Evolutionary conservation across 2,113 vertebrate species (phyloP).

Genomic region (Puffinus mauretanicus): DNA sequence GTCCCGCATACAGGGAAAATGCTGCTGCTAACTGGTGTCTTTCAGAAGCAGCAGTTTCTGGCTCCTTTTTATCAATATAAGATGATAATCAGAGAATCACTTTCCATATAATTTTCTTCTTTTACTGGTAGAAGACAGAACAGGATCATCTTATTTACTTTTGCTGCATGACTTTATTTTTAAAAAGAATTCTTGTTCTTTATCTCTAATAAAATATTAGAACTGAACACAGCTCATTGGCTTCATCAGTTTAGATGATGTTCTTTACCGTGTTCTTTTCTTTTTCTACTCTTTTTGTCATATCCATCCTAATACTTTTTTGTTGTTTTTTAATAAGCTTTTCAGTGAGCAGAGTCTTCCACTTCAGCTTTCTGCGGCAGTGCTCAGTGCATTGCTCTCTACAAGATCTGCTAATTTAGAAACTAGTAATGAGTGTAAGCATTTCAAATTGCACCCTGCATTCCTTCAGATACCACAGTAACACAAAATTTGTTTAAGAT

Average conservation of each 20-base stretch:
- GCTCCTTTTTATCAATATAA: neutral
- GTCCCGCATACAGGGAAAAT: neutral
- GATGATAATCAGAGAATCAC: neutral
- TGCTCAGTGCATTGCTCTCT: neutral
- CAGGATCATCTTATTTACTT: neutral
- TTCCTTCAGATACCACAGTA: neutral
- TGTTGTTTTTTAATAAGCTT: neutral
- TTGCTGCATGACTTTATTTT: rapidly evolving
- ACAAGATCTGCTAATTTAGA: neutral
- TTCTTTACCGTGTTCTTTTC: neutral
- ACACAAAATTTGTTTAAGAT: neutral
- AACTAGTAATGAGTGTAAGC: neutral
- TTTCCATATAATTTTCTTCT: neutral
- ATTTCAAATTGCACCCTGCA: neutral
- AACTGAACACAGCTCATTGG: neutral
- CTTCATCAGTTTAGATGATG: neutral
- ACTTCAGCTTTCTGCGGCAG: neutral
- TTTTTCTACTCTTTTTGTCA: neutral
- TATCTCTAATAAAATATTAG: neutral
- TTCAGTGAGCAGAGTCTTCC: neutral
- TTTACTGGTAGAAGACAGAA: neutral
- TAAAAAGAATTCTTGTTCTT: neutral
- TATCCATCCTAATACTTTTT: neutral
- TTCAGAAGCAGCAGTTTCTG: neutral
- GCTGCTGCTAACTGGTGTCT: neutral